Percentiles rank a stretch among this genome's conserved stretches.
phyloP scores from a whole-genome alignment of 2,113 vertebrate genomes.

The Toxotes chatareus region DNA sequence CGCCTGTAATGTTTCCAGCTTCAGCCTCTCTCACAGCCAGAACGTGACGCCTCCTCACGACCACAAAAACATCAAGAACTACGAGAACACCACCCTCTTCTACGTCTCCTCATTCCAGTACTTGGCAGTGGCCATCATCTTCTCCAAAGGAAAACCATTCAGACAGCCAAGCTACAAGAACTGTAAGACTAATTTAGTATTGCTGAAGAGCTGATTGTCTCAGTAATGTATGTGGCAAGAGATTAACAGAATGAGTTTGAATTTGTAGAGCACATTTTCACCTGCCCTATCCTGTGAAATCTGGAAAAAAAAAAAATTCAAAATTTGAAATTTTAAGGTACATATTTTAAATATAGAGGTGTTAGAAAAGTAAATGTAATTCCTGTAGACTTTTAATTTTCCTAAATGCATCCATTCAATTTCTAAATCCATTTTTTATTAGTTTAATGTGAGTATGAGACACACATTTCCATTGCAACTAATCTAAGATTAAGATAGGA shows the following conservation, averaged over 20 bases:
- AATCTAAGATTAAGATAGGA: no score
- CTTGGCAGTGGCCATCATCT: slow-evolving; percentile 93
- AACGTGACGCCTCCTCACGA: slow-evolving; percentile 82
- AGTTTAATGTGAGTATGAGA: not conserved
- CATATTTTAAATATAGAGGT: not conserved
- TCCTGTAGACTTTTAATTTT: not conserved
- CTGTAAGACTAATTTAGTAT: slow-evolving; percentile 83
- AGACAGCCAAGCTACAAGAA: slow-evolving; percentile 97
- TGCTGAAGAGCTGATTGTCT: not conserved
- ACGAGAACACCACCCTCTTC: slow-evolving; percentile 97
- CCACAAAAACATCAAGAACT: slow-evolving; percentile 90
- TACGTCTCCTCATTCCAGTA: slow-evolving; percentile 98
- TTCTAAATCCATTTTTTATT: not conserved
- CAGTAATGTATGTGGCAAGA: not conserved
- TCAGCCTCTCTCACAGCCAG: slow-evolving; percentile 47
- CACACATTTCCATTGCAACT: not conserved
- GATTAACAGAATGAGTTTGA: not conserved
- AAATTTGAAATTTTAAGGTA: not conserved
- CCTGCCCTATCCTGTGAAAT: not conserved
- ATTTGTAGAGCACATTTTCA: not conserved
- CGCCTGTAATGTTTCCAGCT: slow-evolving; percentile 82
- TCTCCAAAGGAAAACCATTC: slow-evolving; percentile 98
- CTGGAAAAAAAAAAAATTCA: not conserved
- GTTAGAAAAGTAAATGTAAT: not conserved
- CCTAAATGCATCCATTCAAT: not conserved